phyloP scores from a whole-genome alignment of 2,113 vertebrate genomes.

The Ramphastos sulfuratus region DNA sequence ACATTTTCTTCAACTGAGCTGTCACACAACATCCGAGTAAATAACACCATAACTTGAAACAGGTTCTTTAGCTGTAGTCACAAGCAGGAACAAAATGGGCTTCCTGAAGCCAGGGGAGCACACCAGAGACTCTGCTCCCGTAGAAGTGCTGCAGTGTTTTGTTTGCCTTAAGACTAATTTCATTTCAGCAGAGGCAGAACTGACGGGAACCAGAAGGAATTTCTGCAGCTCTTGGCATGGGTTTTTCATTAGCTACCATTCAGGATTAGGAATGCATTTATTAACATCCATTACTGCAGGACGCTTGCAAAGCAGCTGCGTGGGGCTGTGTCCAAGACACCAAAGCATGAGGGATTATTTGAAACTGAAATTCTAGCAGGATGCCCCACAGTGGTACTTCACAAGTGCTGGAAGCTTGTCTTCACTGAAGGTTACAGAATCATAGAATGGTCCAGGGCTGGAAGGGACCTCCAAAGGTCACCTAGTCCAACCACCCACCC shows the following conservation, averaged over 20 bases:
- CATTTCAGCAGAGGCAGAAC: not conserved
- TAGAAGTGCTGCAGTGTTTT: not conserved
- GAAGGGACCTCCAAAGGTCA: too few relatives aligned
- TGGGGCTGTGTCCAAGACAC: not conserved
- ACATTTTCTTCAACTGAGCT: constrained; percentile 56
- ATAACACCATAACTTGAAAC: constrained; percentile 1
- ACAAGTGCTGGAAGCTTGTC: not conserved
- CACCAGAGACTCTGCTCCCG: not conserved
- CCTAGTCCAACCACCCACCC: too few relatives aligned
- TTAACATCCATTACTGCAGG: not conserved
- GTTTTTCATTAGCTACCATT: not conserved
- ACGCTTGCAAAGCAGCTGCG: not conserved
- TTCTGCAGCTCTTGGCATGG: not conserved
- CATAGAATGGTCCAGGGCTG: too few relatives aligned
- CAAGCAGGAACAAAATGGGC: not conserved
- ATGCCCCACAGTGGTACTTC: not conserved
- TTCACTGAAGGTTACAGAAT: not conserved
- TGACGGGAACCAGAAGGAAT: not conserved
- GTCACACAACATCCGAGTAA: not conserved
- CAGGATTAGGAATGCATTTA: not conserved
- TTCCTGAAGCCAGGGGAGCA: not conserved
- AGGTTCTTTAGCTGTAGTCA: not conserved
- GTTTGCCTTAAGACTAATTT: not conserved
- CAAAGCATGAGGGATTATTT: not conserved
- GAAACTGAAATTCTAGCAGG: not conserved